phyloP scores from a whole-genome alignment of 1,140 invertebrate genomes.

The Polypedilum vanderplanki region DNA sequence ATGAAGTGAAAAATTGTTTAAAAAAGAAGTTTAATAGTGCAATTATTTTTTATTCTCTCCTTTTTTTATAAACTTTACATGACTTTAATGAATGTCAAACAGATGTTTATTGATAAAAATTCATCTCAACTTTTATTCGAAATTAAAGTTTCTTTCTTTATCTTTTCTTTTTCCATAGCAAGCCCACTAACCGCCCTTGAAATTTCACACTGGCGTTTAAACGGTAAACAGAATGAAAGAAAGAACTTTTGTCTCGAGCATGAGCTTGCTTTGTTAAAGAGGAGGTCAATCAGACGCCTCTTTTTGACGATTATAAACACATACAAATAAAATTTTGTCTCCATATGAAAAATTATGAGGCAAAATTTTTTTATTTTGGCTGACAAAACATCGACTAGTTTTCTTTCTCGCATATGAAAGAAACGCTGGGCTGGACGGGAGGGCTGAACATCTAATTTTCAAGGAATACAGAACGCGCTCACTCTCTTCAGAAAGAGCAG shows the following conservation, averaged over 20 bases:
- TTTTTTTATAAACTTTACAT: too few species aligned
- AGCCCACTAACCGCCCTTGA: neutral
- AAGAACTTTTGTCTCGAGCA: conserved; percentile 2
- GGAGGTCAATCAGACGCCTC: conserved; percentile 23
- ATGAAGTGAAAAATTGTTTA: too few species aligned
- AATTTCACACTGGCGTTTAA: conserved; percentile 23
- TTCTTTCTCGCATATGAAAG: neutral
- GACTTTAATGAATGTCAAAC: too few species aligned
- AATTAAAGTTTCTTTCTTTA: too few species aligned
- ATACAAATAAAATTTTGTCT: neutral
- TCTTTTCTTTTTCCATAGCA: too few species aligned
- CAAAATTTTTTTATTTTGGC: neutral
- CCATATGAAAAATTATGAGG: neutral
- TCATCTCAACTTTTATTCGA: too few species aligned
- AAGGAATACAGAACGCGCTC: neutral
- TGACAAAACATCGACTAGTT: neutral
- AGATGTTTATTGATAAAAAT: too few species aligned
- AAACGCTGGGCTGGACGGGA: neutral
- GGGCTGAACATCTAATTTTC: conserved; percentile 10
- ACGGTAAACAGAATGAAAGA: conserved; percentile 15
- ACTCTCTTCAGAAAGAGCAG: neutral
- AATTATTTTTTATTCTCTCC: too few species aligned
- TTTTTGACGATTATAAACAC: conserved; percentile 12
- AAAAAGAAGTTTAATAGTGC: too few species aligned
- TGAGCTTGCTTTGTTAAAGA: neutral